phyloP scores from a whole-genome alignment of 2,888 invertebrate genomes.

The Campopleginae sp. region DNA sequence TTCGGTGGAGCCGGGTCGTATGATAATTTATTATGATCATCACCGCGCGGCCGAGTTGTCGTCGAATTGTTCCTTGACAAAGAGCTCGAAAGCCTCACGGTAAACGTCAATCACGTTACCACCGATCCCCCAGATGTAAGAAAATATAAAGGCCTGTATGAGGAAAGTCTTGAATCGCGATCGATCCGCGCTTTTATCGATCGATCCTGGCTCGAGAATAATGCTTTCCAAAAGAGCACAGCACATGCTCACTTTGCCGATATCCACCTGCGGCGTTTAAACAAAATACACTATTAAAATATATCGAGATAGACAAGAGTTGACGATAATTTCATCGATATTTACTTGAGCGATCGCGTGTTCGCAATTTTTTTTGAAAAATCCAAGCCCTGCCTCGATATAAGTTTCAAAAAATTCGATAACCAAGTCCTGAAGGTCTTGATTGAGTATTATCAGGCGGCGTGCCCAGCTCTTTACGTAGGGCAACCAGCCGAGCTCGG shows the following conservation, averaged over 20 bases:
- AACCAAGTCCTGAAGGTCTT: constrained; percentile 88
- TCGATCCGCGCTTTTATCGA: constrained; percentile 87
- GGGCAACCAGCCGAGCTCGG: constrained; percentile 93
- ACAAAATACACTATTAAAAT: too few relatives aligned
- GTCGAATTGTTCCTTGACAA: constrained; percentile 89
- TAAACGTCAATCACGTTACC: constrained; percentile 91
- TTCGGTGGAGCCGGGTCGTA: too few relatives aligned
- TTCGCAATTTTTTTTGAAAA: constrained; percentile 89
- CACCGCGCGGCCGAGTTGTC: constrained; percentile 89
- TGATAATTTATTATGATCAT: too few relatives aligned
- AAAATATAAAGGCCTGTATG: constrained; percentile 92
- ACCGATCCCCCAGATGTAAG: constrained; percentile 94
- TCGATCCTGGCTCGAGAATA: constrained; percentile 87
- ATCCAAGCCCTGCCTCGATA: constrained; percentile 88
- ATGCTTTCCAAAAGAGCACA: constrained; percentile 91
- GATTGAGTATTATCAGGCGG: constrained; percentile 85
- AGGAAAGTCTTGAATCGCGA: constrained; percentile 87
- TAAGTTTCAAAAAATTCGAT: constrained; percentile 88
- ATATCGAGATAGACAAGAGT: too few relatives aligned
- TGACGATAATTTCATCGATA: background rate
- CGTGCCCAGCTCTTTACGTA: constrained; percentile 92
- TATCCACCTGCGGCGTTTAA: constrained; percentile 87
- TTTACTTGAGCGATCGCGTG: constrained; percentile 91
- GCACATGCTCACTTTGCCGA: constrained; percentile 92
- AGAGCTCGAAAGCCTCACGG: constrained; percentile 89